Evolutionary conservation across 2,113 vertebrate genomes (phyloP).

Genomic region (Prolemur simus): DNA sequence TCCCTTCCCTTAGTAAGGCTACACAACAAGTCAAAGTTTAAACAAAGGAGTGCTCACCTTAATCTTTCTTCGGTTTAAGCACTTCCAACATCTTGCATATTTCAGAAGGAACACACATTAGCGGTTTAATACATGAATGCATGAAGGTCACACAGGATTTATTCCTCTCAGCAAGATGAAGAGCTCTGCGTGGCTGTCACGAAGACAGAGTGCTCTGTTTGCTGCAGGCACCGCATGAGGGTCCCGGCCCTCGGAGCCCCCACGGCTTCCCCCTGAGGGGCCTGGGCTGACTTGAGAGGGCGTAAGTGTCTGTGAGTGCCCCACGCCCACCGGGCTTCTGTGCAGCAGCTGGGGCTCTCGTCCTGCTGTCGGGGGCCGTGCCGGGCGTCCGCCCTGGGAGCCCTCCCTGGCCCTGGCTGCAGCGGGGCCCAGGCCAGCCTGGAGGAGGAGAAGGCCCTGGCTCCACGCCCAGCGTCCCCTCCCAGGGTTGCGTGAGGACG

Average conservation of each 20-base stretch:
- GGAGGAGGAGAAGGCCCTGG: neutral
- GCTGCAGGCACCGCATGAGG: rapidly evolving
- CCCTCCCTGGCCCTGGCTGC: neutral
- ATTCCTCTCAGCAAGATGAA: neutral
- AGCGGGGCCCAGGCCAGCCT: too few species aligned
- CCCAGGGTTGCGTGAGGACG: rapidly evolving
- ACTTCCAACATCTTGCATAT: neutral
- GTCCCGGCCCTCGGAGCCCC: neutral
- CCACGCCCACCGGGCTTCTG: neutral
- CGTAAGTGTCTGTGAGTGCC: rapidly evolving
- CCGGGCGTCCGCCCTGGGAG: too few species aligned
- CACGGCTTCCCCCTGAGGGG: rapidly evolving
- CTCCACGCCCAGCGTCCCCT: rapidly evolving
- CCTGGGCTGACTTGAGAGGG: neutral
- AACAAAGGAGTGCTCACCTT: neutral
- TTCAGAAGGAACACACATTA: slow-evolving; percentile 1
- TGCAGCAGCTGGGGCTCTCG: rapidly evolving
- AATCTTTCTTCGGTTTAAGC: neutral
- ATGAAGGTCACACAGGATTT: neutral
- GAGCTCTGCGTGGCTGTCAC: neutral
- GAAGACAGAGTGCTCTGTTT: neutral
- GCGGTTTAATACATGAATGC: neutral
- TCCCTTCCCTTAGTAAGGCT: neutral
- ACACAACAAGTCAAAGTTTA: neutral
- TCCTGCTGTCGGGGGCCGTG: too few species aligned